Percentiles rank a stretch among this genome's conserved stretches.
phyloP scores from a whole-genome alignment of 2,888 invertebrate species.

The Tetanocera ferruginea region DNA sequence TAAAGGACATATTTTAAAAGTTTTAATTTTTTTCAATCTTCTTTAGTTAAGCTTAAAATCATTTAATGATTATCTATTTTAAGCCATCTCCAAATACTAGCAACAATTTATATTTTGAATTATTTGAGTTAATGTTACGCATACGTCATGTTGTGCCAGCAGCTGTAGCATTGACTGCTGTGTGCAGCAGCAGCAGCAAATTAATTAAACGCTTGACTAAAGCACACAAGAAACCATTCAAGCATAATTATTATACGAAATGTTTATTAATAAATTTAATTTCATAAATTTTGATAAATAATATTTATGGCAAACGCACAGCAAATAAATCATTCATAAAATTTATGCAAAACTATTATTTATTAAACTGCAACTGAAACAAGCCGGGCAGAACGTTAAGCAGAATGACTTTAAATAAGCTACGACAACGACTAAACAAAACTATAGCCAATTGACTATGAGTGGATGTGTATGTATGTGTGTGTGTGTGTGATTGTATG shows the following conservation, averaged over 20 bases:
- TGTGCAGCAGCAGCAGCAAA: no score
- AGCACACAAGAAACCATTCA: not conserved
- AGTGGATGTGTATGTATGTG: constrained; percentile 17
- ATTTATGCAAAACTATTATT: constrained; percentile 1
- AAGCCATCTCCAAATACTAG: not conserved
- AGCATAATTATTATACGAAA: not conserved
- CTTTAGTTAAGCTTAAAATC: not conserved
- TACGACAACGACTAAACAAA: not conserved
- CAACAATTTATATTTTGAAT: not conserved
- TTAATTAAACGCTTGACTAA: constrained; percentile 10
- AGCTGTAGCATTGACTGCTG: not conserved
- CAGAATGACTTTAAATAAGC: not conserved
- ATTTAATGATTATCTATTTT: no score
- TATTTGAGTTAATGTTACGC: not conserved
- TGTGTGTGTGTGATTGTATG: not conserved
- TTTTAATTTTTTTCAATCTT: no score
- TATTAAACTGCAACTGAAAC: not conserved
- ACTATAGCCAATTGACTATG: not conserved
- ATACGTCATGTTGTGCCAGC: not conserved
- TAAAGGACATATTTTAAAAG: not conserved
- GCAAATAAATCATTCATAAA: constrained; percentile 13
- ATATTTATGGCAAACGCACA: not conserved
- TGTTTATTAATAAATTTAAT: no score
- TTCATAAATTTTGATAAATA: not conserved
- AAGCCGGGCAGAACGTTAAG: not conserved